Evolutionary conservation across 2,888 invertebrate genomes (phyloP), one percentile per base, ranked within the genome.

Genomic region (Melieria picta): DNA sequence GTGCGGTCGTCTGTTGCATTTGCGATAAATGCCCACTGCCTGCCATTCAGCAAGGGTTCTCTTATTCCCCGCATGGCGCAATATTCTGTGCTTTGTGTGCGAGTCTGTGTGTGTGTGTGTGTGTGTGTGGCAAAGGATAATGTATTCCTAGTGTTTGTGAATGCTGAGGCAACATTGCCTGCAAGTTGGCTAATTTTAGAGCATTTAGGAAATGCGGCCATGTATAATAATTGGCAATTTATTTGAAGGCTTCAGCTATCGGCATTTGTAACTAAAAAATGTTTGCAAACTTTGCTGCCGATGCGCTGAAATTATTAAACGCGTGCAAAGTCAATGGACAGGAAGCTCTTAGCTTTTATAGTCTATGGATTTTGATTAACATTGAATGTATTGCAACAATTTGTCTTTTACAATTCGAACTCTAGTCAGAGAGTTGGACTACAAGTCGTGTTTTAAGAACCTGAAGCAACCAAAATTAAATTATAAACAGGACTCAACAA

Each of bases 191-290:
- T 72, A 77, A 72, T 72, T 76, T 72, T 62, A 68, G 71, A 71
- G 65, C 71, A 76, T 77, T 77, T 76, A 75, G 69, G 75, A 77
- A 80, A 81, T 72, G 75, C 83, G 80, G 78, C 79, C 82, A 82
- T 83, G 82, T 81, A 82, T 83, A 82, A 82, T 82, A 82, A 82
- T 82, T 83, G 81, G 75, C 80, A 78, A 79, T 76, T 77, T 69
- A 56, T 61, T 55, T n/a, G 60, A 13, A 46, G 56, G 48, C 69
- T 13, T 52, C 43, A 9, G 55, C 69, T 63, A 69, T 63, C 62
- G 67, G 43, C 52, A 67, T 67, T 67, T 67, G 57, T 43, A 45
- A 45, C 43, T 52, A 55, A 42, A 52, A n/a, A 46, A 42, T 63
- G 42, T n/a, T n/a, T 52, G 64, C 43, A n/a, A 11, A 43, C 30